A percentile compares a stretch with the other conserved stretches of the same genome.
phyloP scores from a whole-genome alignment of 2,888 invertebrate genomes.

The Lysandra bellargus region DNA sequence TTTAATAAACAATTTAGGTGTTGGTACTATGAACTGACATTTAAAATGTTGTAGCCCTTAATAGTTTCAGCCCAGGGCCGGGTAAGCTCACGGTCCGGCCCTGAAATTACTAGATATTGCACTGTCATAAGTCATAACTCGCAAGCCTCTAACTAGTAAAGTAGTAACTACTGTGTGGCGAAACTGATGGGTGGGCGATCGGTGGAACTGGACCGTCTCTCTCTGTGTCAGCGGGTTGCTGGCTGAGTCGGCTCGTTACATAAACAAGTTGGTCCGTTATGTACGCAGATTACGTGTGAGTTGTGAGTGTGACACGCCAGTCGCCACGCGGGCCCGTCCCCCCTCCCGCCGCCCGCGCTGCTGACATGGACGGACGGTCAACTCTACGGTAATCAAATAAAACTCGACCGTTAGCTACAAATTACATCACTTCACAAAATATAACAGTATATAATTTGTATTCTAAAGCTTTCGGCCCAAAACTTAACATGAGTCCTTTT shows the following conservation, averaged over 20 bases:
- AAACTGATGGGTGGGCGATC: background rate
- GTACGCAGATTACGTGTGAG: slow-evolving; percentile 2
- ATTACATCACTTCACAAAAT: background rate
- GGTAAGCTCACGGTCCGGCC: too few species aligned
- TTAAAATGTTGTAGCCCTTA: too few species aligned
- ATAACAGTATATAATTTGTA: too few species aligned
- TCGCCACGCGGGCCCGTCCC: background rate
- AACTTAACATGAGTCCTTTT: too few species aligned
- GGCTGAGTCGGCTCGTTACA: background rate
- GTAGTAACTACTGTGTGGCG: background rate
- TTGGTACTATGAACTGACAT: too few species aligned
- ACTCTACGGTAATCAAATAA: background rate
- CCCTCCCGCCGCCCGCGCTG: background rate
- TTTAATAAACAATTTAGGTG: too few species aligned
- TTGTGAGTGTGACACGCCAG: background rate
- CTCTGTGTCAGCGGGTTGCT: slow-evolving; percentile 1
- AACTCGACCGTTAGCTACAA: background rate
- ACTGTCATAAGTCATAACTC: background rate
- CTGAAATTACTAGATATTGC: background rate
- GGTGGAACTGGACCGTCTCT: background rate
- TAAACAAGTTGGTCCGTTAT: slow-evolving; percentile 13
- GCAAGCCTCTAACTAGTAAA: background rate
- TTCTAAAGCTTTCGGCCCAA: too few species aligned
- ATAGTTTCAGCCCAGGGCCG: too few species aligned
- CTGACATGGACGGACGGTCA: background rate